Base-by-base conservation (phyloP, 1,140 invertebrate species). In the Pseudomyrmex sp. region DNA sequence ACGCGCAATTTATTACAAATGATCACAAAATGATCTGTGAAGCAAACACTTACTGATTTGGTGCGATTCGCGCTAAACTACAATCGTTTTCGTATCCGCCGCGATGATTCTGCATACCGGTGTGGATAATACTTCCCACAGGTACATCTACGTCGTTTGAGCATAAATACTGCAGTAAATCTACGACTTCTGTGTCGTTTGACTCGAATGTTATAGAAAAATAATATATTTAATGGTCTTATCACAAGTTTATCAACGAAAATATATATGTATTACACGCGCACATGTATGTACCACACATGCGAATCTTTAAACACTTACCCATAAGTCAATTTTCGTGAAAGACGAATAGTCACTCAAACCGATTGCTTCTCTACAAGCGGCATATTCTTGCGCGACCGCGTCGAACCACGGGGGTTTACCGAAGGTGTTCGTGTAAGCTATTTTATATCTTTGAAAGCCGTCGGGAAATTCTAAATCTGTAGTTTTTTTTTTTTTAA, bases 1-100 rank as follows among this genome's bases (percentile, higher is more conserved):
- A 35, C 35, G 26, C 26, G 26, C 26, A 26, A 4, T 26, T 26
- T 26, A 26, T 26, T 3, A 3, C 26, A 26, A 26, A 18, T 18
- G 0, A 18, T 18, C 18, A 18, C 18, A 18, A 18, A 18, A 0
- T 18, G 18, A 18, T 18, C 18, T 18, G 18, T 18, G 18, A 69
- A 18, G 15, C 76, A 77, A 95, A 95, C 96, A 95, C 96, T 96
- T 95, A 99, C 98, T 98, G 97, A 94, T 99, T 98, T 73, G 97
- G 96, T 0, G 97, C 96, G 44, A 99, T 95, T 77, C 99, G 95
- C 2, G 98, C 98, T 65, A 99, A 94, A 88, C 98, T 99, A 94
- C 98, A 99, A 95, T 99, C 99, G 93, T 99, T 99, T 95, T 99
- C 99, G 94, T 99, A 99, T 18, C 99, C 99, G 15, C 99, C 99